Conservation (phyloP, 2,113 vertebrate species). For the Alethe diademata region DNA sequence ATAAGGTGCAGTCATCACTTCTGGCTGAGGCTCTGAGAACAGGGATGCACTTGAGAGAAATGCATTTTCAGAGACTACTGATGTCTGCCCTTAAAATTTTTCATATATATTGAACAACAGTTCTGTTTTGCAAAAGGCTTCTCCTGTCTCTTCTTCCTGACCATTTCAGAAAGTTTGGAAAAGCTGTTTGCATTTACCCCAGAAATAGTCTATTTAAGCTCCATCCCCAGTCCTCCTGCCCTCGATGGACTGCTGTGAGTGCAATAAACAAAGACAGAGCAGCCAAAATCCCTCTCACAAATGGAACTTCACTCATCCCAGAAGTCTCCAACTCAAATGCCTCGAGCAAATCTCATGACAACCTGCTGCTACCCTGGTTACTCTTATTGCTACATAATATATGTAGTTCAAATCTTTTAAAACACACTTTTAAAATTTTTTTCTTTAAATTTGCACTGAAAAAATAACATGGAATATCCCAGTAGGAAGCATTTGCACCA, state of each 20-base stretch:
- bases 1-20: not conserved
- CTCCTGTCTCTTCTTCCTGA: not conserved
- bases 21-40: not conserved
- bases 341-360: not conserved
- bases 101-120: not conserved
- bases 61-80: not conserved
- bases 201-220: not conserved
- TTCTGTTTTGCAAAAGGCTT: not conserved
- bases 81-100: not conserved
- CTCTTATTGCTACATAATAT: not conserved
- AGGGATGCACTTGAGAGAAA: not conserved
- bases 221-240: not conserved
- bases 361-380: not conserved
- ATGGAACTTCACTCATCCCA: not conserved
- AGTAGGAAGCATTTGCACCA: not conserved
- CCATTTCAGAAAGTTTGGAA: not conserved
- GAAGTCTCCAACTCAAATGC: not conserved
- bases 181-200: not conserved
- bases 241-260: not conserved
- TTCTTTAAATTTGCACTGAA: not conserved
- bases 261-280: not conserved
- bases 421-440: no score
- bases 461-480: not conserved
- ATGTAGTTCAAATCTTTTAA: not conserved
- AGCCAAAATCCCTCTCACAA: not conserved